phyloP scores from a whole-genome alignment of 35 echinoderm and acorn worm species.

The Holothuria glaberrima region DNA sequence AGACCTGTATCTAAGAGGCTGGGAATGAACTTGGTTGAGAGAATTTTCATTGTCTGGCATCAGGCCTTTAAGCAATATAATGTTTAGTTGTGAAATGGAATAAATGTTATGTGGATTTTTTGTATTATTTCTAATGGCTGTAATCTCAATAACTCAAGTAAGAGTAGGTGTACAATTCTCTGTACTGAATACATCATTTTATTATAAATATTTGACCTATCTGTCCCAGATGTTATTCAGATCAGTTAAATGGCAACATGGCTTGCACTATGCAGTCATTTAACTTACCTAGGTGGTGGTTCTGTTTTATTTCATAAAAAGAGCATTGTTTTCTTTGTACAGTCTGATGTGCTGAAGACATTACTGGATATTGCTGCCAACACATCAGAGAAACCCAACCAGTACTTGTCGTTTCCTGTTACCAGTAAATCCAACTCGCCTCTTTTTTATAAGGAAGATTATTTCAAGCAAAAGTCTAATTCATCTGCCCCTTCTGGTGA shows the following conservation, averaged over 20 bases:
- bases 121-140: too few relatives aligned
- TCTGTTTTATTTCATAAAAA: background rate
- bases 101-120: too few relatives aligned
- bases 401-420: constrained; percentile 60
- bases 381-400: constrained; percentile 60
- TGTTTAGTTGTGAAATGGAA: too few relatives aligned
- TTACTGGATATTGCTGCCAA: constrained; percentile 68
- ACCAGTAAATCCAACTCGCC: background rate
- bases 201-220: too few relatives aligned
- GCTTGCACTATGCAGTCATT: too few relatives aligned
- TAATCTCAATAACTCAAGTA: too few relatives aligned
- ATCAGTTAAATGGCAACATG: too few relatives aligned
- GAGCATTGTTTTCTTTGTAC: constrained; percentile 29
- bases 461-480: constrained; percentile 13
- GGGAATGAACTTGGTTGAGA: background rate
- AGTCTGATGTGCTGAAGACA: constrained; percentile 70
- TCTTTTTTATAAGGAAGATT: background rate
- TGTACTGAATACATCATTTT: too few relatives aligned
- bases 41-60: background rate
- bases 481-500: constrained; percentile 22
- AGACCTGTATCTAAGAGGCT: too few relatives aligned
- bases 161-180: too few relatives aligned
- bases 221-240: too few relatives aligned
- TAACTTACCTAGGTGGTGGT: background rate
- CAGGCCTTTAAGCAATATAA: too few relatives aligned